phyloP scores from a whole-genome alignment of 2,888 invertebrate species.

The Silvanus unidentatus region DNA sequence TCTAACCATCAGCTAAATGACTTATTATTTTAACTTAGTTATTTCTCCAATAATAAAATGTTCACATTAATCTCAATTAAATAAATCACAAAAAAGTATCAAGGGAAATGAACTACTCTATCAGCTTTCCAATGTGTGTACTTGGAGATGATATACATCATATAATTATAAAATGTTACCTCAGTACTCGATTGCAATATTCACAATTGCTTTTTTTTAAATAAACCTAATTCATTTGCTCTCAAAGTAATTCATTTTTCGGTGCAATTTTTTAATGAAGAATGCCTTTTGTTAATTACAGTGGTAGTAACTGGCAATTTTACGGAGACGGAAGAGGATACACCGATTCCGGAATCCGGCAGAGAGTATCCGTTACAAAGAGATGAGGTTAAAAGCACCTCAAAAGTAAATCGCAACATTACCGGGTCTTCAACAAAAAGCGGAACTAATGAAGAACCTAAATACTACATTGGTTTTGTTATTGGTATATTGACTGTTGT shows the following conservation, averaged over 20 bases:
- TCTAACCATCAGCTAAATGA: conserved; percentile 23
- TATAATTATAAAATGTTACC: too few relatives aligned
- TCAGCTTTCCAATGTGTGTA: conserved; percentile 13
- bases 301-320: conserved; percentile 57
- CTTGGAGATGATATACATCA: conserved; percentile 7
- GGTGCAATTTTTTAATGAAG: conserved; percentile 2
- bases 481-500: conserved; percentile 67
- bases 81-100: conserved; percentile 36
- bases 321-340: conserved; percentile 55
- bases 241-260: too few relatives aligned
- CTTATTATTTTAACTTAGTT: conserved; percentile 24
- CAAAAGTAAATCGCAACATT: conserved; percentile 38
- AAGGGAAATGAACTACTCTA: conserved; percentile 24
- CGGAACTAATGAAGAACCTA: conserved; percentile 50
- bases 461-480: conserved; percentile 59
- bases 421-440: conserved; percentile 17
- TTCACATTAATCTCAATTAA: conserved; percentile 37
- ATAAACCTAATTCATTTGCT: too few relatives aligned
- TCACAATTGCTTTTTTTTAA: too few relatives aligned
- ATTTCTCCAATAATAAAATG: conserved; percentile 31
- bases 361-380: conserved; percentile 62
- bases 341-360: conserved; percentile 26
- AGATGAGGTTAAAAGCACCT: conserved; percentile 61
- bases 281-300: conserved; percentile 34
- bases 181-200: too few relatives aligned